Base-by-base conservation (phyloP, 1,140 invertebrate species). In the Solen grandis region DNA sequence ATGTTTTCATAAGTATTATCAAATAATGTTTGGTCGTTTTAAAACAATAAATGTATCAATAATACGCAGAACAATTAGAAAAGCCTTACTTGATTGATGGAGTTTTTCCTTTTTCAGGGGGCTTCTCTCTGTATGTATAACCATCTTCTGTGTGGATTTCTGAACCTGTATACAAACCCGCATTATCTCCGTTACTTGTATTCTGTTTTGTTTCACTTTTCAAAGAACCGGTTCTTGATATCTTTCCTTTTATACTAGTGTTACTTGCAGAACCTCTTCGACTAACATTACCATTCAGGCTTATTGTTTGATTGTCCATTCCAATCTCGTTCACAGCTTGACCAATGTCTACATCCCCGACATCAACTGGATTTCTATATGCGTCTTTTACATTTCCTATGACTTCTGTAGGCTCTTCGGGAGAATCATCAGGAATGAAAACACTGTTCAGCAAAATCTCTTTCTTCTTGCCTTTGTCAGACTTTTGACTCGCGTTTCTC, bases 331-430 rank as follows among this genome's bases (percentile, higher is more conserved):
- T 52, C 14, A 76, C 60, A 50, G 27, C 33, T 57, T 76, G 73
- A 22, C 73, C 73, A 22, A 76, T 50, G 33, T 76, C 62, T 1
- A 76, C 41, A 36, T 76, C 73, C 46, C 22, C 10, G 46, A 76
- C 73, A 25, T 76, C 73, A 8, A 76, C 60, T 14, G 29, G 29
- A 16, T 74, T 54, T 46, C 8, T 19, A 46, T 46, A 46, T 8
- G 19, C 41, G 19, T 8, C 8, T 46, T 46, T 46, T 46, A 10
- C 41, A 10, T 59, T 27, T 62, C 8, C n/a, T 8, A 22, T 29
- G 13, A 25, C 27, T 76, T 14, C 3, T n/a, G 0, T 5, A 2
- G 3, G 29, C 36, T 14, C 46, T 8, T 36, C 46, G 29, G 60
- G 41, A 60, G 19, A 27, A 0, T 65, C 60, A n/a, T 65, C 46